A percentile compares a stretch with the other conserved stretches of the same genome.
phyloP scores from a whole-genome alignment of 1,140 invertebrate genomes.

The Plodia interpunctella region DNA sequence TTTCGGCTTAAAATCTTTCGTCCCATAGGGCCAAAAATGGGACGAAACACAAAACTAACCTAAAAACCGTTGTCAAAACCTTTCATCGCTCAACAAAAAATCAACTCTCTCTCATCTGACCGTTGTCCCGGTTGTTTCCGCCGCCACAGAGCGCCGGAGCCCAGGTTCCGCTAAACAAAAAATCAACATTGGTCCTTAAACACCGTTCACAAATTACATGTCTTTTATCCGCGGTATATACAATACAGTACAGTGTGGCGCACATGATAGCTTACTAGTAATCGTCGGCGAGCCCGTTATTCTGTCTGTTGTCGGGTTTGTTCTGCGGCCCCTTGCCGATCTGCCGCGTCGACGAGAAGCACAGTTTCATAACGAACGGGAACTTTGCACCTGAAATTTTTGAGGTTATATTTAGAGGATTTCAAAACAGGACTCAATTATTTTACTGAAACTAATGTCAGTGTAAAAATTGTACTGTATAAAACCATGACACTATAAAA shows the following conservation, averaged over 20 bases:
- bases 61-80: too few relatives aligned
- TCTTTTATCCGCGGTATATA: too few relatives aligned
- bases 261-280: constrained; percentile 66
- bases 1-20: too few relatives aligned
- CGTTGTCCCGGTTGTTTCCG: too few relatives aligned
- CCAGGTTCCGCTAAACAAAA: constrained; percentile 10
- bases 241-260: constrained; percentile 8
- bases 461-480: too few relatives aligned
- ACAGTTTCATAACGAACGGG: constrained; percentile 97
- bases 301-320: constrained; percentile 32
- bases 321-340: constrained; percentile 73
- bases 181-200: constrained; percentile 52
- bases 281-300: constrained; percentile 60
- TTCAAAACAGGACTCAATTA: too few relatives aligned
- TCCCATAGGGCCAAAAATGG: neutral
- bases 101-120: too few relatives aligned
- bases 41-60: too few relatives aligned
- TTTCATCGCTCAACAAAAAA: constrained; percentile 23
- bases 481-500: too few relatives aligned
- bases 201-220: constrained; percentile 16
- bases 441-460: too few relatives aligned
- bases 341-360: constrained; percentile 92
- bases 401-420: neutral
- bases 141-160: too few relatives aligned
- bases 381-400: constrained; percentile 91